phyloP scores from a whole-genome alignment of 2,113 vertebrate species.

The Henicopernis longicauda region DNA sequence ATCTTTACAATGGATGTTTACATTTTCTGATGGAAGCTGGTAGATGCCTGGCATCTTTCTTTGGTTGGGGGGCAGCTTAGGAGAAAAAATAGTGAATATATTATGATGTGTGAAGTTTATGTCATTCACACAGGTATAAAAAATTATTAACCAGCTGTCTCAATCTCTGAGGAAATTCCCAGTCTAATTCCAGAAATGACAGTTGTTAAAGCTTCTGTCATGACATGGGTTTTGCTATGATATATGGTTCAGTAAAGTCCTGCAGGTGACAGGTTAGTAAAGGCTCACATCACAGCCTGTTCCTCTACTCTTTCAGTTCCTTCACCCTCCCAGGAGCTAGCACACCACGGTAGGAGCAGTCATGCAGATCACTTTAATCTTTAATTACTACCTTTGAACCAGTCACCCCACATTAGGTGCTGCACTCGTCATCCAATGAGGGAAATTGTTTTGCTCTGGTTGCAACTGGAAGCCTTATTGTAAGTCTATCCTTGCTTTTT shows the following conservation, averaged over 20 bases:
- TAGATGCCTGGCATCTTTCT: not conserved
- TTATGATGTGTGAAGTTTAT: not conserved
- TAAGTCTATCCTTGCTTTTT: not conserved
- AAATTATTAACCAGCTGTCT: not conserved
- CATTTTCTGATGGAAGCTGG: not conserved
- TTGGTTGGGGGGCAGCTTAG: not conserved
- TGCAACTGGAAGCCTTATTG: not conserved
- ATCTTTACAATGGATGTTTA: not conserved
- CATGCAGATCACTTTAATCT: not conserved
- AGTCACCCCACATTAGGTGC: not conserved
- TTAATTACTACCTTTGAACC: not conserved
- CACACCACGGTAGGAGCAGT: not conserved
- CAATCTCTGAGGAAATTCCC: not conserved
- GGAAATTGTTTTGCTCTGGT: not conserved
- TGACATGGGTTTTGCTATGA: not conserved
- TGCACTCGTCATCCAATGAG: not conserved
- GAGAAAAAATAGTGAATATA: not conserved
- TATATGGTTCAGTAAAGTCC: not conserved
- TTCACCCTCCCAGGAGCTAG: not conserved
- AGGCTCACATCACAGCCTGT: not conserved
- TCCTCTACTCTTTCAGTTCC: not conserved
- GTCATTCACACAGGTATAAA: not conserved
- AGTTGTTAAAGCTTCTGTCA: not conserved
- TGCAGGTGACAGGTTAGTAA: not conserved
- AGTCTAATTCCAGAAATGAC: not conserved